Base-by-base conservation (phyloP, 1,140 invertebrate species). In the Mycetomoellerius zeteki region DNA sequence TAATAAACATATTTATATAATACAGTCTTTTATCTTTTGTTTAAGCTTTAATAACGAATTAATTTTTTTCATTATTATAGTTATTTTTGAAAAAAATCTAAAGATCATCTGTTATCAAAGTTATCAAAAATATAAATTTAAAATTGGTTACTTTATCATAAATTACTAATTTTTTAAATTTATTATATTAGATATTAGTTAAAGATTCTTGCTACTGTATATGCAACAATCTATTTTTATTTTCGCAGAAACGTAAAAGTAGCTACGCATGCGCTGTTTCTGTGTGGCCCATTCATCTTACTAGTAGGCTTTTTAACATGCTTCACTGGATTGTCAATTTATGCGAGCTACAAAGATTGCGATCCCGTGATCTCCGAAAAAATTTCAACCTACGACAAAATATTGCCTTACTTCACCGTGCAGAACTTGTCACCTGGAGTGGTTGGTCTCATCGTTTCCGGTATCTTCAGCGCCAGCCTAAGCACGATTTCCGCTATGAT, bases 401-500 rank as follows among this genome's bases (percentile, higher is more conserved):
- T 95, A 24, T 91, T 95, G 91, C 92, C 94, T 0, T 92, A 87
- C 50, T 99, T 97, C 94, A 98, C 98, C 0, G 96, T 98, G 33
- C 97, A 98, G 67, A 96, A 96, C 8, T 96, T 99, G 94, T 94
- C 96, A 0, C 97, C 97, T 0, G 98, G 98, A 0, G 88, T 98
- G n/a, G 95, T 95, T 0, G 96, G 96, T 0, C 91, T 97, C 19
- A 96, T 96, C 65, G 95, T 96, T 16, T 95, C 96, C 0, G 96
- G 96, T 0, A 95, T 96, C 19, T 96, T 96, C 91, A 96, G 96
- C 73, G 98, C 98, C 0, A 97, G 98, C 1, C 95, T 99, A 0
- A 98, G 98, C 71, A 98, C 98, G 0, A 97, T 99, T 50, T 99
- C 98, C 0, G 98, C 98, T 1, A 96, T 97, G 80, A 95, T 98